Percentiles rank a stretch among this genome's conserved stretches.
phyloP scores from a whole-genome alignment of 2,888 invertebrate genomes.

The Drosophila robusta region DNA sequence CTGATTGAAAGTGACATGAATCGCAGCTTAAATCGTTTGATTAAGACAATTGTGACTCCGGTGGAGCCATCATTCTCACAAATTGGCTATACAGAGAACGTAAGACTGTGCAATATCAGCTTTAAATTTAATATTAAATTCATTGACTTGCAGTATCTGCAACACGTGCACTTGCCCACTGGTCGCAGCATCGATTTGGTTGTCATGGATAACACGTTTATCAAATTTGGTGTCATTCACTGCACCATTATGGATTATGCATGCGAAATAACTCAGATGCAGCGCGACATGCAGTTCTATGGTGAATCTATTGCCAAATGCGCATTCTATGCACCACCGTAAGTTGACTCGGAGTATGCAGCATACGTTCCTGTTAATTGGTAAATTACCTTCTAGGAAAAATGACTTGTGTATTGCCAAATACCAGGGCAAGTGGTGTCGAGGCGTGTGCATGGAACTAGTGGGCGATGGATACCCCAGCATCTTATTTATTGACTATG shows the following conservation, averaged over 20 bases:
- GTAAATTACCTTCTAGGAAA: constrained; percentile 49
- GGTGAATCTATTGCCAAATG: constrained; percentile 56
- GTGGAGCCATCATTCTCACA: constrained; percentile 57
- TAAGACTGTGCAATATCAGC: constrained; percentile 45
- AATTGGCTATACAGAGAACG: constrained; percentile 61
- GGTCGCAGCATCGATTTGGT: constrained; percentile 75
- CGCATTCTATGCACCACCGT: constrained; percentile 78
- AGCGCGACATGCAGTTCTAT: constrained; percentile 77
- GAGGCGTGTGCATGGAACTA: constrained; percentile 81
- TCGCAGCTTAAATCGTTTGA: constrained; percentile 75
- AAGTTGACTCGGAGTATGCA: constrained; percentile 10
- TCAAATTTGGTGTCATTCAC: constrained; percentile 75
- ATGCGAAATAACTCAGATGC: constrained; percentile 75
- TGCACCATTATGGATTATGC: constrained; percentile 76
- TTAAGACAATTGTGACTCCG: constrained; percentile 66
- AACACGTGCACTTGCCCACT: constrained; percentile 60
- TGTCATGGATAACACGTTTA: constrained; percentile 81
- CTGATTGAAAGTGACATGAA: constrained; percentile 71
- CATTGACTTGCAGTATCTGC: constrained; percentile 58
- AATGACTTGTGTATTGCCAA: constrained; percentile 82
- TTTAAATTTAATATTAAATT: neutral
- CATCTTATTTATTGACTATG: constrained; percentile 83
- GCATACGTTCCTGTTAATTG: neutral
- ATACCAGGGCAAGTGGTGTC: constrained; percentile 82
- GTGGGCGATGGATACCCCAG: constrained; percentile 84